Evolutionary conservation across 2,113 vertebrate species (phyloP).

Genomic region (Felis chaus): DNA sequence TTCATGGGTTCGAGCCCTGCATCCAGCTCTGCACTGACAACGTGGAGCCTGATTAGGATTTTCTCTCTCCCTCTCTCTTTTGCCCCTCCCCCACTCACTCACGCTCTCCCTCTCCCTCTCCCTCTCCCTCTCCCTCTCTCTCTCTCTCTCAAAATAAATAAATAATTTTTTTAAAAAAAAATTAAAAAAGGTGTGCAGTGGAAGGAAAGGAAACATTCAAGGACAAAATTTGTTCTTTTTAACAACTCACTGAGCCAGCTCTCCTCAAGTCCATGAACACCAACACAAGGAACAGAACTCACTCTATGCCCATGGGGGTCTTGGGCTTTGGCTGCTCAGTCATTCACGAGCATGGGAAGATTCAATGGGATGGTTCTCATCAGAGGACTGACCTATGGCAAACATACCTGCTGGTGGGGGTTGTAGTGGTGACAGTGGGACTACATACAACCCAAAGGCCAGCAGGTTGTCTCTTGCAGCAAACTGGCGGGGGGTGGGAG

Average conservation of each 20-base stretch:
- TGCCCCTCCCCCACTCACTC: no score
- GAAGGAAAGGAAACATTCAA: not conserved
- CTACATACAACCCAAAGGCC: not conserved
- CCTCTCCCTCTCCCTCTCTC: no score
- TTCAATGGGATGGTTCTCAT: not conserved
- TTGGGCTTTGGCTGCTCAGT: not conserved
- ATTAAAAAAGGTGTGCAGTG: no score
- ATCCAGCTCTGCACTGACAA: no score
- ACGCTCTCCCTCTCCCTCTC: no score
- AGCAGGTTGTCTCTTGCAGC: not conserved
- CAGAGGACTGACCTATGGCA: not conserved
- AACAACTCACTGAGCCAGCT: not conserved
- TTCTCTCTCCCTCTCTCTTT: no score
- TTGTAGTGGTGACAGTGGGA: not conserved
- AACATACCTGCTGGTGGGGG: not conserved
- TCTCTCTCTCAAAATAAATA: no score
- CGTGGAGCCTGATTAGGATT: no score
- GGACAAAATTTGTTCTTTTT: not conserved
- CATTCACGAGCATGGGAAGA: not conserved
- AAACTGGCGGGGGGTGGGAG: not conserved
- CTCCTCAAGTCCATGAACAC: not conserved
- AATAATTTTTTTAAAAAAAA: no score
- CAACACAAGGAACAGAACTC: not conserved
- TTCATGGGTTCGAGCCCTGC: no score
- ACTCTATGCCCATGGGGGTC: accelerated